A percentile compares a stretch with the other conserved stretches of the same genome.
These are phyloP conservation scores for Cichlasoma orientale DNA, from an alignment of 2,797 vertebrate species.

Conservation along the genomic window DNA sequence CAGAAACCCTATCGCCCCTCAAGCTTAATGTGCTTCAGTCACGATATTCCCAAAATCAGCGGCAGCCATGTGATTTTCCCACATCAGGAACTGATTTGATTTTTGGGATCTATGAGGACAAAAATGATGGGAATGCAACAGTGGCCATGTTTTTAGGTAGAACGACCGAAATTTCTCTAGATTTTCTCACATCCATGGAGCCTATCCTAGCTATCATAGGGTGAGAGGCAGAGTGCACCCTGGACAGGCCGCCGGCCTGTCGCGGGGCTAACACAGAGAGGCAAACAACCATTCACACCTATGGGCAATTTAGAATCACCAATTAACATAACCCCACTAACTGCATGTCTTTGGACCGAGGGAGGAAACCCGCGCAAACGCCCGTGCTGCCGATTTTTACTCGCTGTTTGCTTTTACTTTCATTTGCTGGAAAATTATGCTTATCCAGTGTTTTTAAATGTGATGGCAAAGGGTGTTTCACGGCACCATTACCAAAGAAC, in stretches of 20 bases:
- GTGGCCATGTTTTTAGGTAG: background rate
- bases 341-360: too few species aligned
- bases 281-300: too few species aligned
- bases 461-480: background rate
- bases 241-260: too few species aligned
- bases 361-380: too few species aligned
- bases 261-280: too few species aligned
- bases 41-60: background rate
- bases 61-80: conserved; percentile 15
- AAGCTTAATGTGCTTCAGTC: conserved; percentile 8
- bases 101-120: background rate
- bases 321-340: too few species aligned
- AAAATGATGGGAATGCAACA: background rate
- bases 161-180: background rate
- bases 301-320: too few species aligned
- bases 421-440: background rate
- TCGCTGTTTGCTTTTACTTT: background rate
- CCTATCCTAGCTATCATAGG: too few species aligned
- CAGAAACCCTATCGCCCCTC: background rate
- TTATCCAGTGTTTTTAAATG: background rate
- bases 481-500: background rate
- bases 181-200: background rate
- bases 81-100: conserved; percentile 22
- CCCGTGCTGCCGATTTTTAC: background rate
- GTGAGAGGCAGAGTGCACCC: too few species aligned